Conservation (phyloP, 2,113 vertebrate species). For the Psephotus haematonotus region DNA sequence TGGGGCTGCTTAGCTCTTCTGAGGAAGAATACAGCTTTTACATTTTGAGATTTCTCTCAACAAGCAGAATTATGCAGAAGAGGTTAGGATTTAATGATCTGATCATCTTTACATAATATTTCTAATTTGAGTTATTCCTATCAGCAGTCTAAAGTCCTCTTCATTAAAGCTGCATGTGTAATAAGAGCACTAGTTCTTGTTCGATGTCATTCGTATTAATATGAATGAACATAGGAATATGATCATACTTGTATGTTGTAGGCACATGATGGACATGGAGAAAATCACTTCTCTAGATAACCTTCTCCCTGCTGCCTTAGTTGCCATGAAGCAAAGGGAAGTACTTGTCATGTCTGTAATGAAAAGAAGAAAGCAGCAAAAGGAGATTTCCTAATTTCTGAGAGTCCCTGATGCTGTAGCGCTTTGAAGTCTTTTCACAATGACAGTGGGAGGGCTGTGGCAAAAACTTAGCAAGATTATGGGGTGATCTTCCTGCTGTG, state of each 20-base stretch:
- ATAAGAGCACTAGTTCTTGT: background rate
- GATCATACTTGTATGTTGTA: background rate
- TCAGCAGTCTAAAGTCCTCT: background rate
- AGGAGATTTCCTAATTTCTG: background rate
- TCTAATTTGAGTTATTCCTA: background rate
- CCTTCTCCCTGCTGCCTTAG: background rate
- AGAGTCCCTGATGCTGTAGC: background rate
- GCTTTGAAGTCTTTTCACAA: background rate
- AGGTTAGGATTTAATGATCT: background rate
- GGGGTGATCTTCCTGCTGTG: background rate
- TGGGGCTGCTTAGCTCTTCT: background rate
- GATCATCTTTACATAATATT: background rate
- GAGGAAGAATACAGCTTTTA: background rate
- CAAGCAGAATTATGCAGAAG: background rate
- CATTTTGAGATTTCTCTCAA: background rate
- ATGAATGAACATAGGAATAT: background rate
- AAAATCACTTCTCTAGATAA: background rate
- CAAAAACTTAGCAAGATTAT: background rate
- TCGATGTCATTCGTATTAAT: background rate
- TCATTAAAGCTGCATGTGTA: background rate
- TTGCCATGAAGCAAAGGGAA: background rate
- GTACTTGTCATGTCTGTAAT: background rate
- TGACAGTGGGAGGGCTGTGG: background rate
- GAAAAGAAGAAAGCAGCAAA: background rate
- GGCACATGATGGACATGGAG: background rate